Evolutionary conservation across 2,113 vertebrate genomes (phyloP), one percentile per base, ranked within the genome.

Genomic region (Canis aureus): DNA sequence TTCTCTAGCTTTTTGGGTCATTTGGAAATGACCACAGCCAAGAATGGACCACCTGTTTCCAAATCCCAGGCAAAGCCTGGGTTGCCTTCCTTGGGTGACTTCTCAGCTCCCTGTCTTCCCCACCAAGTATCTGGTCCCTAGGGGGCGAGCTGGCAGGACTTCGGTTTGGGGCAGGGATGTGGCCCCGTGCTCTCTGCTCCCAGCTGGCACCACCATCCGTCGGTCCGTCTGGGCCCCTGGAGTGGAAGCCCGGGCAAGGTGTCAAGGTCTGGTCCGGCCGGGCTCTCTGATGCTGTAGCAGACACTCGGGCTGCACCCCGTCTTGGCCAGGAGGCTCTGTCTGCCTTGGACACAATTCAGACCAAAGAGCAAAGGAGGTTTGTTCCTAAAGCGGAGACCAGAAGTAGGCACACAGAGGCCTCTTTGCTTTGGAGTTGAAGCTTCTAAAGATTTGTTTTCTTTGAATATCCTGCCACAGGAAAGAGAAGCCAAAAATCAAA

Each of bases 401-500:
- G 66, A 78, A 53, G 29, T 32, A 81, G n/a, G 82, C 35, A 79
- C 78, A 95, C 92, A 97, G 91, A 96, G 89, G 23, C 12, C 88
- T 59, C 91, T 97, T 79, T 97, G 88, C 97, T 97, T 79, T 89
- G 84, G 74, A 97, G 64, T n/a, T 59, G 66, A 81, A 89, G 81
- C 32, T 79, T 94, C 73, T 80, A 84, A 94, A 90, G 83, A 60
- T 81, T 95, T 97, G 84, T 97, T 97, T 97, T 96, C 92, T 94
- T 96, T 94, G 69, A 96, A 97, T 94, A 97, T 97, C 97, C 97
- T 97, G 98, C 55, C 53, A 4, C 96, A 98, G 97, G 97, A 98
- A 97, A 97, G 78, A 97, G 88, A 97, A 95, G 87, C 76, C 60
- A 1, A 32, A 89, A 90, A 25, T 53, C 93, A 97, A 93, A 96